Conservation (phyloP, 1,140 invertebrate genomes). For the Procambarus virginalis region DNA sequence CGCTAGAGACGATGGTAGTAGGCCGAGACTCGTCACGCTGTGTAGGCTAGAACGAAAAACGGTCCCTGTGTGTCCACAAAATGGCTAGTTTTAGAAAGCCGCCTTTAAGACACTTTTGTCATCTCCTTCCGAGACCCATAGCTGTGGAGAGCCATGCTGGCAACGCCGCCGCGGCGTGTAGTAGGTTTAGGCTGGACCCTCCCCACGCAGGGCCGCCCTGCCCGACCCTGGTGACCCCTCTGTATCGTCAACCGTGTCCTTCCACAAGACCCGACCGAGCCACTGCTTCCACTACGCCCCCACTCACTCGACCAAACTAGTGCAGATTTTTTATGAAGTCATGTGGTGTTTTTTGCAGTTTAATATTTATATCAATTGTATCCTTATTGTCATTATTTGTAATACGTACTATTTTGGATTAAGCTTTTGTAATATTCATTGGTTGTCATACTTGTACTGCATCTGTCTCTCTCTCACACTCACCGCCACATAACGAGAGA, state of each 20-base stretch:
- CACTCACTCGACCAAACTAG: constrained; percentile 28
- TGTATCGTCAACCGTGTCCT: background rate
- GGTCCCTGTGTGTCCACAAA: constrained; percentile 17
- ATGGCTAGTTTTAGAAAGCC: constrained; percentile 59
- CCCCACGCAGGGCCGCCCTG: constrained; percentile 17
- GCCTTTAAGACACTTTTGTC: constrained; percentile 24
- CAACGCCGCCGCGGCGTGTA: constrained; percentile 19
- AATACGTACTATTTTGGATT: constrained; percentile 4
- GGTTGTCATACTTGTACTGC: background rate
- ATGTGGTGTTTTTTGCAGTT: constrained; percentile 7
- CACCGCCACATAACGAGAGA: constrained; percentile 35
- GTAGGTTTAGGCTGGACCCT: constrained; percentile 30
- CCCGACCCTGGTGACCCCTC: background rate
- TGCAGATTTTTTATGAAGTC: background rate
- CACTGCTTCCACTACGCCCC: constrained; percentile 5
- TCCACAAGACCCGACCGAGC: constrained; percentile 8
- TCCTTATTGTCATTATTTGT: background rate
- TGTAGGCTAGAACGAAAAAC: constrained; percentile 28
- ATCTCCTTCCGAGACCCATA: constrained; percentile 13
- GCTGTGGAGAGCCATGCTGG: constrained; percentile 19
- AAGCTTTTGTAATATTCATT: background rate
- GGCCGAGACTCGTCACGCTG: constrained; percentile 29
- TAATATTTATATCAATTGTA: constrained; percentile 3
- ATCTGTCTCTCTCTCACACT: constrained; percentile 7
- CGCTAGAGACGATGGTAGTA: constrained; percentile 18